Evolutionary conservation across 2,888 invertebrate species (phyloP).

Genomic region (Phanerotoma sp.): DNA sequence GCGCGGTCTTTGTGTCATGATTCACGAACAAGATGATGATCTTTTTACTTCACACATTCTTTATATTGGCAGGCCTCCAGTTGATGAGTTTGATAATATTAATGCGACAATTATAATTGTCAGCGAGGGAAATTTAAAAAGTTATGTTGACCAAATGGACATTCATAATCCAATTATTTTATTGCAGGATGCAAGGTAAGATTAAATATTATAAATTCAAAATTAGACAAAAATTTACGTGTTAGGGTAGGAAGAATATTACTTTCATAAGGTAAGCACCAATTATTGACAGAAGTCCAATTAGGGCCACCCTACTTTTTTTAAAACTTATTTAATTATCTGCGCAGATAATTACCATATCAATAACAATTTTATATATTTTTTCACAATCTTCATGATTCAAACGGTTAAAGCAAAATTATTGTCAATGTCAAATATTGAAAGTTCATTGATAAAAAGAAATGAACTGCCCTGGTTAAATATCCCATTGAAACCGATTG

Average conservation of each 20-base stretch:
- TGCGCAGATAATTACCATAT: no score
- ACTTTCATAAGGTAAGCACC: no score
- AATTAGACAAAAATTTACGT: not conserved
- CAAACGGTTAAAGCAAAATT: no score
- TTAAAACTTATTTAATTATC: no score
- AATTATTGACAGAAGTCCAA: no score
- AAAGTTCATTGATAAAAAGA: no score
- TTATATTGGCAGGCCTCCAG: slow-evolving; percentile 46
- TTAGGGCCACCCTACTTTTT: not conserved
- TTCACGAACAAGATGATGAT: slow-evolving; percentile 43
- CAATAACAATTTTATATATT: no score
- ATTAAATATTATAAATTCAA: not conserved
- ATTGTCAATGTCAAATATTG: no score
- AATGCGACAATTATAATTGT: slow-evolving; percentile 47
- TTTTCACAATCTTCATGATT: no score
- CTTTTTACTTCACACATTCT: slow-evolving; percentile 46
- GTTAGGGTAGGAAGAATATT: not conserved
- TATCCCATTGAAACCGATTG: no score
- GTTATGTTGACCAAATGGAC: slow-evolving; percentile 39
- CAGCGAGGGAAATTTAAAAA: slow-evolving; percentile 46
- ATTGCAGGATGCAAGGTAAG: slow-evolving; percentile 49
- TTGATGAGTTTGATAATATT: slow-evolving; percentile 38
- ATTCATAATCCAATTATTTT: slow-evolving; percentile 44
- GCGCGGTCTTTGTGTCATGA: slow-evolving; percentile 46
- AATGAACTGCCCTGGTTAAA: no score